phyloP scores from a whole-genome alignment of 2,797 vertebrate species.

The Meriones psammophilus region DNA sequence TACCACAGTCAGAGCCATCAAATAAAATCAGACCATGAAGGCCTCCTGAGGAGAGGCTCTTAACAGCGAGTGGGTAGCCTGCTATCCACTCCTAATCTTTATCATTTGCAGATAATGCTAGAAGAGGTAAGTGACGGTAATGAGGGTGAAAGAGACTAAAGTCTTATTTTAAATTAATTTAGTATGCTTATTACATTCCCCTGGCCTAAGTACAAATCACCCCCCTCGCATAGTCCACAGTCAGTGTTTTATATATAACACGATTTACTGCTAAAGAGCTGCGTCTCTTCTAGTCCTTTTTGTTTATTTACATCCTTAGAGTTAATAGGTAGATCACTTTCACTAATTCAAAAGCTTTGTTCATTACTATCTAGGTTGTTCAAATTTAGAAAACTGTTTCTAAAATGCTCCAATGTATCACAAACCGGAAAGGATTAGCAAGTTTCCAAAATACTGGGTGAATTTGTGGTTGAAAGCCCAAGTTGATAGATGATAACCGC shows the following conservation, averaged over 20 bases:
- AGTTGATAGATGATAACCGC: constrained; percentile 83
- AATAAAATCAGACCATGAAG: constrained; percentile 56
- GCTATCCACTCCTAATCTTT: constrained; percentile 56
- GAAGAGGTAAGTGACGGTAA: constrained; percentile 10
- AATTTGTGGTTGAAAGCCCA: constrained; percentile 77
- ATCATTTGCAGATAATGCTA: constrained; percentile 62
- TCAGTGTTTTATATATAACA: constrained; percentile 70
- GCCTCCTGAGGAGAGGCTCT: not conserved
- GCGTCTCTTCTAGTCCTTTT: constrained; percentile 4
- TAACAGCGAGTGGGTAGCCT: constrained; percentile 60
- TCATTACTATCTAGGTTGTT: constrained; percentile 50
- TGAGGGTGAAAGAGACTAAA: constrained; percentile 50
- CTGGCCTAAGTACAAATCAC: constrained; percentile 60
- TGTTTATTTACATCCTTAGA: constrained; percentile 41
- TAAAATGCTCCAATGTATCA: constrained; percentile 39
- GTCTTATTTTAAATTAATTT: constrained; percentile 64
- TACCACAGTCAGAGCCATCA: constrained; percentile 55
- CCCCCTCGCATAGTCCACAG: constrained; percentile 40
- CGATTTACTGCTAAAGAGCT: constrained; percentile 55
- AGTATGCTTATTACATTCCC: constrained; percentile 47
- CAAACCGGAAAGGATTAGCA: constrained; percentile 49
- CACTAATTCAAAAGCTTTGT: constrained; percentile 51
- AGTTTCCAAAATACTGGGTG: constrained; percentile 66
- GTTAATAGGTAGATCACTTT: constrained; percentile 26
- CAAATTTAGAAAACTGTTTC: constrained; percentile 65